A percentile compares a stretch with the other conserved stretches of the same genome.
Evolutionary conservation across 2,113 vertebrate species (phyloP).

Genomic region (Psittacara wagleri): DNA sequence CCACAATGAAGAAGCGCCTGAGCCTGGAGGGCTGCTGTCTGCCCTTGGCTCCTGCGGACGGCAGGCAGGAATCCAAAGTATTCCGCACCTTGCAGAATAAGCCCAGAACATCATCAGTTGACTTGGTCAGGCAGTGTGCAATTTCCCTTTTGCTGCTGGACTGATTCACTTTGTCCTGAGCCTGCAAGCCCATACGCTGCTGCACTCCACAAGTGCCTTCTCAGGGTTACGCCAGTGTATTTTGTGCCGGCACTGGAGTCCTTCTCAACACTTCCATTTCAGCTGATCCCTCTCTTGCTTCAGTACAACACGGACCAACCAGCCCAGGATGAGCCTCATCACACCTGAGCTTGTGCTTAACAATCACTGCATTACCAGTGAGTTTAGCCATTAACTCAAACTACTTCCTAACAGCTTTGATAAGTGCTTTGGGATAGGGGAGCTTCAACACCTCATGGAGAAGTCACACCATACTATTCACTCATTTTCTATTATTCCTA

Average conservation of each 20-base stretch:
- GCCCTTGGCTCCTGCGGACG: neutral
- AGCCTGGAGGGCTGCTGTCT: neutral
- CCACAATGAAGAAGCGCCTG: accelerated
- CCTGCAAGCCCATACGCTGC: neutral
- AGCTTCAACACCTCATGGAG: neutral
- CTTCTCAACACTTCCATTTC: neutral
- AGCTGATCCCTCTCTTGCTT: neutral
- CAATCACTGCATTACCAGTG: neutral
- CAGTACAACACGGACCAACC: accelerated
- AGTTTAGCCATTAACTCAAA: neutral
- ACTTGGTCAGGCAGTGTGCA: neutral
- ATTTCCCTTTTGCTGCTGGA: neutral
- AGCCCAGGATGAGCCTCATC: neutral
- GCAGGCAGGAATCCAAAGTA: neutral
- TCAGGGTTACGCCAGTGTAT: neutral
- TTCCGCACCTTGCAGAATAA: neutral
- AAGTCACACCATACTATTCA: neutral
- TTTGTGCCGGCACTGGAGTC: neutral
- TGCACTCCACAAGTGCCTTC: neutral
- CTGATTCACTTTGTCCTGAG: neutral
- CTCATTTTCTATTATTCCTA: neutral
- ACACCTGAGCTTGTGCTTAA: neutral
- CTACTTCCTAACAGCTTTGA: neutral
- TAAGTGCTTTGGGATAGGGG: neutral
- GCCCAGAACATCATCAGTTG: neutral